phyloP scores from a whole-genome alignment of 2,888 invertebrate genomes.

The Acanthosoma haemorrhoidale region DNA sequence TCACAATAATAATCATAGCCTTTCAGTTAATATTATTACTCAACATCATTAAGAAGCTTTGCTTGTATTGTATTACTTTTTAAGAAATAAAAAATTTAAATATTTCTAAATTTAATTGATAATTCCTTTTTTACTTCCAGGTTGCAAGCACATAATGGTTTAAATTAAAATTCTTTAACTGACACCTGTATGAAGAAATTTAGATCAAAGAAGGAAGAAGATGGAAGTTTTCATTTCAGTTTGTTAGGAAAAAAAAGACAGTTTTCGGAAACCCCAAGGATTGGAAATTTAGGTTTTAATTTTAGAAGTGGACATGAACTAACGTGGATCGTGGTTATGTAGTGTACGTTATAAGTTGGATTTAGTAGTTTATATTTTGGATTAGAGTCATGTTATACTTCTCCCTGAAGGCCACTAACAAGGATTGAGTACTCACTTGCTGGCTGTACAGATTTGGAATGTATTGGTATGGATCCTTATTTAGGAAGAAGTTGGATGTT shows the following conservation, averaged over 20 bases:
- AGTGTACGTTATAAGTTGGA: not conserved
- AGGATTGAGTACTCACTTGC: not conserved
- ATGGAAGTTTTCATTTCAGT: conserved; percentile 14
- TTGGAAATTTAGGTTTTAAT: conserved; percentile 12
- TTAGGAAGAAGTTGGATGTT: conserved; percentile 13
- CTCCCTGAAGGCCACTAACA: not conserved
- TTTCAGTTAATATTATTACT: no score
- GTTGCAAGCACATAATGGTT: conserved; percentile 8
- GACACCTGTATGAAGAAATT: not conserved
- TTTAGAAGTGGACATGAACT: conserved; percentile 12
- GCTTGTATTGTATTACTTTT: no score
- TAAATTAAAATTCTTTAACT: not conserved
- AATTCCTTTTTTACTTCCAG: not conserved
- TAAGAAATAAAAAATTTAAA: no score
- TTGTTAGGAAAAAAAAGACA: not conserved
- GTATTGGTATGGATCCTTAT: not conserved
- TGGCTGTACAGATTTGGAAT: conserved; percentile 20
- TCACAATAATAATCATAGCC: no score
- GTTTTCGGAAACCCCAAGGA: conserved; percentile 2
- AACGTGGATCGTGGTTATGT: not conserved
- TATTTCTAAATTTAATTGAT: no score
- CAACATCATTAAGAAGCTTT: no score
- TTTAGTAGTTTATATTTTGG: not conserved
- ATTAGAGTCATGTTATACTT: not conserved
- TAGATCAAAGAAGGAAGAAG: not conserved